Percentiles rank a stretch among this genome's conserved stretches.
These are phyloP conservation scores for Spisula subtruncata DNA, from an alignment of 2,888 invertebrate species.

Conservation along the genomic window DNA sequence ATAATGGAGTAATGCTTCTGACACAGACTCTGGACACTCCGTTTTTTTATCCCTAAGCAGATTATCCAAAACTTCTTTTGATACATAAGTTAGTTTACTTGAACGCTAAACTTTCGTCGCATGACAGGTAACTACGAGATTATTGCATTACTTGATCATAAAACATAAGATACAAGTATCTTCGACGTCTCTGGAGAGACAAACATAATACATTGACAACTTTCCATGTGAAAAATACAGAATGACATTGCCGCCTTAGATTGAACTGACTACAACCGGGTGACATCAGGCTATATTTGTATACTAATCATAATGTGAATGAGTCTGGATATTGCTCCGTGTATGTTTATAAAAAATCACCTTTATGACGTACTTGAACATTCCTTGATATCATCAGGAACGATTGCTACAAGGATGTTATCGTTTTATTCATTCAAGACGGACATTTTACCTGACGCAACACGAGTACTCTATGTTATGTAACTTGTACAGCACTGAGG, in stretches of 20 bases:
- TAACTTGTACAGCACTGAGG: no score
- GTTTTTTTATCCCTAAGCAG: not conserved
- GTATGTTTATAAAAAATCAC: no score
- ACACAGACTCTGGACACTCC: no score
- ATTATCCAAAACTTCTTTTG: not conserved
- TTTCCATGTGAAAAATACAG: no score
- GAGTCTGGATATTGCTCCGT: no score
- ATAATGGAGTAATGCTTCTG: no score
- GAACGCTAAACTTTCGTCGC: not conserved
- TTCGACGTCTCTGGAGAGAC: not conserved
- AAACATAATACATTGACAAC: not conserved
- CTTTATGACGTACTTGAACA: no score
- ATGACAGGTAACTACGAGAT: not conserved
- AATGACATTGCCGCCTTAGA: not conserved
- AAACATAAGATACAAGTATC: not conserved
- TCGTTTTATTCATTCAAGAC: no score
- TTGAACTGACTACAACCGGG: not conserved
- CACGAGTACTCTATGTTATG: no score
- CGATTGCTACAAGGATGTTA: no score
- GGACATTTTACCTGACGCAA: no score
- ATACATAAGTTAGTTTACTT: not conserved
- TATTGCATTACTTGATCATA: not conserved
- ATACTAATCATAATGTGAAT: not conserved
- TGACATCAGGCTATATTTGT: not conserved
- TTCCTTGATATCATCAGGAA: no score